These are phyloP conservation scores for Cottus gobio DNA, from an alignment of 2,113 vertebrate species.

Conservation along the genomic window DNA sequence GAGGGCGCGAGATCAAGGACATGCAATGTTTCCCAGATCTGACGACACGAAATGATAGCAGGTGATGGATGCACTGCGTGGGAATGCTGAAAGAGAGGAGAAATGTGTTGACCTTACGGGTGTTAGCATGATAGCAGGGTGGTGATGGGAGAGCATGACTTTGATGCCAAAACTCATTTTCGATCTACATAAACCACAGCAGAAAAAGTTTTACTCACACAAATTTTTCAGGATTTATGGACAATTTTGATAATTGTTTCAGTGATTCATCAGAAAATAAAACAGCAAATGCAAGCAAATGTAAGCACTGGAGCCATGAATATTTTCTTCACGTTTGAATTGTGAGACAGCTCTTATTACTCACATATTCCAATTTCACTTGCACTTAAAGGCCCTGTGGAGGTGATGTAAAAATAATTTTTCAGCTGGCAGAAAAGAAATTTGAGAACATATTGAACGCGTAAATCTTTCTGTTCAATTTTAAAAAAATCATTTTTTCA, in stretches of 20 bases:
- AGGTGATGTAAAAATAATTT: not conserved
- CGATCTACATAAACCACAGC: not conserved
- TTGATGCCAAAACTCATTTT: slow-evolving; percentile 8
- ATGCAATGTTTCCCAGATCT: slow-evolving; percentile 22
- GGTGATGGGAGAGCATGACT: too few relatives aligned
- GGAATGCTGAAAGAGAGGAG: slow-evolving; percentile 6
- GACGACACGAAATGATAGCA: slow-evolving; percentile 15
- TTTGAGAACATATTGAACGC: not conserved
- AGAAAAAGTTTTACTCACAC: not conserved
- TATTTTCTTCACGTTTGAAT: not conserved
- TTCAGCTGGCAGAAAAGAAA: not conserved
- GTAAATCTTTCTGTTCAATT: not conserved
- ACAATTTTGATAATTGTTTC: not conserved
- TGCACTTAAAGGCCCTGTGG: not conserved
- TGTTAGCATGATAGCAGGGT: not conserved
- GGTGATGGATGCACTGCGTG: slow-evolving; percentile 21
- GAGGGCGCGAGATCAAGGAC: slow-evolving; percentile 52
- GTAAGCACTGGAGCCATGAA: not conserved
- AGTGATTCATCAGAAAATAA: not conserved
- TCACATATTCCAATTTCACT: slow-evolving; percentile 10
- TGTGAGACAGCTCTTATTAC: not conserved
- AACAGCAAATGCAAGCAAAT: slow-evolving; percentile 5
- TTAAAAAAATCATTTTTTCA: slow-evolving; percentile 1
- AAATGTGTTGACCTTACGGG: slow-evolving; percentile 15
- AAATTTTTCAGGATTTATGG: too few relatives aligned